phyloP scores from a whole-genome alignment of 1,140 invertebrate species.

The Bathynomus jamesi region DNA sequence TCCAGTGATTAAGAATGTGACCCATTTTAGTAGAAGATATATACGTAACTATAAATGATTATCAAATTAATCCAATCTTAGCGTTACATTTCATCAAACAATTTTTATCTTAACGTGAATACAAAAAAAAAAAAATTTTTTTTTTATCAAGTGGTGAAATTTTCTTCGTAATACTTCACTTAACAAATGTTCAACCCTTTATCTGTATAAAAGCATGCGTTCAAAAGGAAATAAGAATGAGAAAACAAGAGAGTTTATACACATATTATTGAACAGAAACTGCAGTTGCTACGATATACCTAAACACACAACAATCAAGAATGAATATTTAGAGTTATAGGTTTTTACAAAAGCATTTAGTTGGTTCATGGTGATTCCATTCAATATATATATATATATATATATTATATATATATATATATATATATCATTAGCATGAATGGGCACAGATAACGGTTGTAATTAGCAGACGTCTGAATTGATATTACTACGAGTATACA shows the following conservation, averaged over 20 bases:
- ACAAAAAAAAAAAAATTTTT: neutral
- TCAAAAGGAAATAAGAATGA: neutral
- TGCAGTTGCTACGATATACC: neutral
- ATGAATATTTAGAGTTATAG: neutral
- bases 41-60: constrained; percentile 3
- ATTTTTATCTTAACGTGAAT: neutral
- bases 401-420: neutral
- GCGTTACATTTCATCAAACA: neutral
- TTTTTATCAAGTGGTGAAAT: neutral
- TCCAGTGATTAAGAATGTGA: too few relatives aligned
- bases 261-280: constrained; percentile 1
- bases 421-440: neutral
- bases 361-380: neutral
- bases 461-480: neutral
- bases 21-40: too few relatives aligned
- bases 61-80: neutral
- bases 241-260: neutral
- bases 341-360: neutral
- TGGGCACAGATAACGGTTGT: too few relatives aligned
- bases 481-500: neutral
- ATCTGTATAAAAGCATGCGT: neutral
- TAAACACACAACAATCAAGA: neutral
- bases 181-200: too few relatives aligned
- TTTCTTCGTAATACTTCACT: neutral
- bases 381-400: neutral